Percentiles rank a stretch among this genome's conserved stretches.
Evolutionary conservation across 2,888 invertebrate species (phyloP).

Genomic region (Ectemnius continuus): DNA sequence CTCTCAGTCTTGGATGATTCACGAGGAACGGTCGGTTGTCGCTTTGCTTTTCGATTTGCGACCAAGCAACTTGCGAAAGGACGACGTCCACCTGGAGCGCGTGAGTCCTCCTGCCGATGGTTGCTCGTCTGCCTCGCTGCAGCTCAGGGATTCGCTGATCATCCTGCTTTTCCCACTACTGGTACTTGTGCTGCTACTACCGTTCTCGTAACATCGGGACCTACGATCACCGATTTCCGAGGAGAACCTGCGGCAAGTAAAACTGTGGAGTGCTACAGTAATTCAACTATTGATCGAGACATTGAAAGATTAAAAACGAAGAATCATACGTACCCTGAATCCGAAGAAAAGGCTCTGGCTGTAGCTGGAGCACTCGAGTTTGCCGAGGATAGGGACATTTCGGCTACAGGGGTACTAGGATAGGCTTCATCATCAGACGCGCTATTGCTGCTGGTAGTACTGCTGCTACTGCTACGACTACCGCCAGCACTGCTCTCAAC

Average conservation of each 20-base stretch:
- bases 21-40: constrained; percentile 56
- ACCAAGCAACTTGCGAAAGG: constrained; percentile 80
- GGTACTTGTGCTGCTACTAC: constrained; percentile 71
- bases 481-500: constrained; percentile 52
- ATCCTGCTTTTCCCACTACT: constrained; percentile 61
- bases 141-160: constrained; percentile 60
- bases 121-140: constrained; percentile 58
- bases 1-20: constrained; percentile 48
- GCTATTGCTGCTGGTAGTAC: constrained; percentile 58
- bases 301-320: too few relatives aligned
- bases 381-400: constrained; percentile 73
- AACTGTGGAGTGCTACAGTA: too few relatives aligned
- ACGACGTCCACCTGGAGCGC: constrained; percentile 82
- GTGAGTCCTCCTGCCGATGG: constrained; percentile 74
- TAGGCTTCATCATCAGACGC: constrained; percentile 75
- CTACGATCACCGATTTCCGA: constrained; percentile 76
- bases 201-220: constrained; percentile 73
- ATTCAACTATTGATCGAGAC: too few relatives aligned
- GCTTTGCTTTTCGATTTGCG: constrained; percentile 70
- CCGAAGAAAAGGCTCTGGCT: constrained; percentile 75
- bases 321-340: constrained; percentile 68
- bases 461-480: constrained; percentile 46
- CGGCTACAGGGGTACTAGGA: constrained; percentile 79
- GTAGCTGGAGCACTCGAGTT: constrained; percentile 69
- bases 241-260: constrained; percentile 68